Conservation (phyloP, 2,888 invertebrate genomes). For the Protophormia terraenovae region DNA sequence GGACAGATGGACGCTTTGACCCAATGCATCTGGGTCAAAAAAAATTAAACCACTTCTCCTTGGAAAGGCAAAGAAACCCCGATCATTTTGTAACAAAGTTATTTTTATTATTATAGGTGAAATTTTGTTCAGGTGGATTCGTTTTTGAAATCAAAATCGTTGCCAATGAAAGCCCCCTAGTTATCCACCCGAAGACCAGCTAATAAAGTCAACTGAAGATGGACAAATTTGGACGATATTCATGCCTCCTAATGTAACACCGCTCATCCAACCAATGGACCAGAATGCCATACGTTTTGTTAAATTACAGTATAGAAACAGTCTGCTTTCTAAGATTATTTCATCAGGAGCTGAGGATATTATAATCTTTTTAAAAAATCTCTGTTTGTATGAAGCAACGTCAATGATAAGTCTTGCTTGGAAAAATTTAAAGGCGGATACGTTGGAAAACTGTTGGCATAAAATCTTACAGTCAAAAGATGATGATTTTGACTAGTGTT, state of each 20-base stretch:
- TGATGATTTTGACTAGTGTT: too few species aligned
- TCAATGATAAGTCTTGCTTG: constrained; percentile 41
- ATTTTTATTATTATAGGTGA: too few species aligned
- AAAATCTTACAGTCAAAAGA: too few species aligned
- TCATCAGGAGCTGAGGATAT: constrained; percentile 28
- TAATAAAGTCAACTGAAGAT: constrained; percentile 16
- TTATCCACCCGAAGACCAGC: neutral
- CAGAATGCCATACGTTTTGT: constrained; percentile 39
- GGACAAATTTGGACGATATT: constrained; percentile 49
- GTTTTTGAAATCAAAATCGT: constrained; percentile 10
- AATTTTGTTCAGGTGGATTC: constrained; percentile 17
- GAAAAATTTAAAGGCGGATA: constrained; percentile 30
- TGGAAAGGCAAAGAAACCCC: too few species aligned
- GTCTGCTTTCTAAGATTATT: constrained; percentile 43
- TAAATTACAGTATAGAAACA: constrained; percentile 44
- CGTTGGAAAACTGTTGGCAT: constrained; percentile 43
- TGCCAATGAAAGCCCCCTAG: constrained; percentile 7
- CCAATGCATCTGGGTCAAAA: too few species aligned
- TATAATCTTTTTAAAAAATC: constrained; percentile 29
- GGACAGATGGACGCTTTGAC: too few species aligned
- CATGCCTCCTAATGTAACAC: constrained; percentile 48
- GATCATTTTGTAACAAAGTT: too few species aligned
- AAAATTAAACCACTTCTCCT: too few species aligned
- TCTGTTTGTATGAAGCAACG: constrained; percentile 37
- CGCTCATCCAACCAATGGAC: constrained; percentile 56